These are phyloP conservation scores for Drosophila bifasciata DNA, from an alignment of 1,140 invertebrate genomes.

Conservation along the genomic window DNA sequence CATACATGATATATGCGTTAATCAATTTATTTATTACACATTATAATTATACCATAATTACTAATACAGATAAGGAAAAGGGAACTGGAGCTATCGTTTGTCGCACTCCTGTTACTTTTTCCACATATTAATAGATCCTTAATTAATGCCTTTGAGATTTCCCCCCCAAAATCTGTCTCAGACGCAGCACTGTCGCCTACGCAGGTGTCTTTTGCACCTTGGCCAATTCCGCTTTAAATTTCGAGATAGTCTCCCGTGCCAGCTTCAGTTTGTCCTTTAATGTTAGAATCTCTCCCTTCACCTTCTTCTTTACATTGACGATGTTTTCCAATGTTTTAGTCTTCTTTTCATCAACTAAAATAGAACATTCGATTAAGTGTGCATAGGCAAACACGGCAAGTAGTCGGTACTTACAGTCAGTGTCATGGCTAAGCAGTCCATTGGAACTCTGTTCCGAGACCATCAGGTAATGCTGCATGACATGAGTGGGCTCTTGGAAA, in stretches of 20 bases:
- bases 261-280: conserved; percentile 95
- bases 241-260: conserved; percentile 94
- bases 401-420: conserved; percentile 91
- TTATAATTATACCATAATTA: background rate
- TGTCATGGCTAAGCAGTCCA: conserved; percentile 88
- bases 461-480: conserved; percentile 95
- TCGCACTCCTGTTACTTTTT: background rate
- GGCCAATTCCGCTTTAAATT: conserved; percentile 94
- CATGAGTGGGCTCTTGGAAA: conserved; percentile 97
- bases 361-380: conserved; percentile 15
- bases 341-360: conserved; percentile 96
- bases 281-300: conserved; percentile 92
- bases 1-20: no score
- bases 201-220: conserved; percentile 86
- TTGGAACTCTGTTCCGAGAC: conserved; percentile 86
- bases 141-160: background rate
- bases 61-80: no score
- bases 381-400: background rate
- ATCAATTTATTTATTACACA: background rate
- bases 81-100: no score
- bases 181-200: conserved; percentile 1
- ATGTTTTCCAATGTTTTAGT: conserved; percentile 92
- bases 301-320: conserved; percentile 92
- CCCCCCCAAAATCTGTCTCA: no score
- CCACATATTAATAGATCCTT: background rate